Evolutionary conservation across 37 sponge, comb jelly and placozoan genomes (phyloP).

Genomic region (Cliona cf. orientalis): DNA sequence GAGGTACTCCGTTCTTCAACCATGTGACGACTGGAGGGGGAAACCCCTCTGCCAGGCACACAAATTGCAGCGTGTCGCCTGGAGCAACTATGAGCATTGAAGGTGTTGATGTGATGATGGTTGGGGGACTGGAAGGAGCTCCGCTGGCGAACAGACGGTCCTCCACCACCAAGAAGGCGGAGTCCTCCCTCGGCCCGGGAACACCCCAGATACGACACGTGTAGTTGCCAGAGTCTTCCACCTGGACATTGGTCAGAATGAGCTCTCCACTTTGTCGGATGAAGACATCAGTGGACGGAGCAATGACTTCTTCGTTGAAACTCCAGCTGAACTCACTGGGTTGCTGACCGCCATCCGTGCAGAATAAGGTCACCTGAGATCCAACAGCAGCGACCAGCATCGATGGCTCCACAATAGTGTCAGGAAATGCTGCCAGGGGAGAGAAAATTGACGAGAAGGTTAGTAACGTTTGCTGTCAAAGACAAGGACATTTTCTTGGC

Average conservation of each 20-base stretch:
- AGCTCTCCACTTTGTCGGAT: slow-evolving; percentile 26
- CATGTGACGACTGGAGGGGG: slow-evolving; percentile 25
- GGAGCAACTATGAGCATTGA: slow-evolving; percentile 3
- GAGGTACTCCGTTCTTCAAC: slow-evolving; percentile 27
- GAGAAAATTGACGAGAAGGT: neutral
- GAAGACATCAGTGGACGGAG: neutral
- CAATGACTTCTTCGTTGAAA: slow-evolving; percentile 1
- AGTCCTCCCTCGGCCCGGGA: neutral
- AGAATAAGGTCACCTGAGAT: slow-evolving; percentile 15
- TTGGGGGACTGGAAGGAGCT: neutral
- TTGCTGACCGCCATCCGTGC: slow-evolving; percentile 14
- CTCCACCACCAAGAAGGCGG: slow-evolving; percentile 8
- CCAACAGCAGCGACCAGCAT: neutral
- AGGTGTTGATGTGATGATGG: slow-evolving; percentile 36
- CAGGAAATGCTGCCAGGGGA: slow-evolving; percentile 11
- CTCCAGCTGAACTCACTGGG: slow-evolving; percentile 14
- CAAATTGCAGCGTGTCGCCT: slow-evolving; percentile 46
- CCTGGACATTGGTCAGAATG: slow-evolving; percentile 11
- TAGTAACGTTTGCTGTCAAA: no score
- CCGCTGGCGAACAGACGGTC: slow-evolving; percentile 27
- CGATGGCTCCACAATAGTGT: slow-evolving; percentile 6
- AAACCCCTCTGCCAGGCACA: slow-evolving; percentile 14
- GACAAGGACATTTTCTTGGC: no score
- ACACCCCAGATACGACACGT: slow-evolving; percentile 11
- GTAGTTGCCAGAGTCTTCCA: slow-evolving; percentile 47